These are phyloP conservation scores for Bombus haemorrhoidalis DNA, from an alignment of 1,140 invertebrate species.

Conservation along the genomic window DNA sequence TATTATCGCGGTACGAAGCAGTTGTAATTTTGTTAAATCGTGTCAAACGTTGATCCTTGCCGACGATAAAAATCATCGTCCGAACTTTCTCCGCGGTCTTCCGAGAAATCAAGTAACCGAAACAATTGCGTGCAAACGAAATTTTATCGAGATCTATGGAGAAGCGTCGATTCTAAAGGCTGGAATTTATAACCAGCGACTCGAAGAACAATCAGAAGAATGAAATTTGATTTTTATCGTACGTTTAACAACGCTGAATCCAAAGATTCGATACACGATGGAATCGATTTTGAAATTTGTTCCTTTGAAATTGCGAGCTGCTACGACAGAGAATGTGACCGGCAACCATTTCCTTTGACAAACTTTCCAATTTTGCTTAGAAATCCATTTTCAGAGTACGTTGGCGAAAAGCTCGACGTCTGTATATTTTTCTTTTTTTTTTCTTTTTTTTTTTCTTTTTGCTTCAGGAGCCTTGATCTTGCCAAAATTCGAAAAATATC, in stretches of 20 bases:
- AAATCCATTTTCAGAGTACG: neutral
- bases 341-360: neutral
- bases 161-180: neutral
- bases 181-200: neutral
- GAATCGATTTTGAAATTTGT: slow-evolving; percentile 13
- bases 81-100: neutral
- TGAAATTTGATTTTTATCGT: neutral
- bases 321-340: neutral
- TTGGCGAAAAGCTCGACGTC: neutral
- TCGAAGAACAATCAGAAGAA: neutral
- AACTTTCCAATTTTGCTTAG: neutral
- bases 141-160: neutral
- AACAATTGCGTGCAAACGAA: neutral
- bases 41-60: no score
- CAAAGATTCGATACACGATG: neutral
- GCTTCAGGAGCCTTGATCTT: neutral
- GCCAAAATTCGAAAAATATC: neutral
- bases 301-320: neutral
- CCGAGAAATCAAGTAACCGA: no score
- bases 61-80: neutral
- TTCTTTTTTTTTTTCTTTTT: no score
- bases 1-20: neutral
- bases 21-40: neutral
- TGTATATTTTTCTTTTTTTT: neutral
- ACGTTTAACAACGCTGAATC: neutral